A percentile compares a stretch with the other conserved stretches of the same genome.
Conservation (phyloP, 1,140 invertebrate genomes). For the Zaprionus vittiger region DNA sequence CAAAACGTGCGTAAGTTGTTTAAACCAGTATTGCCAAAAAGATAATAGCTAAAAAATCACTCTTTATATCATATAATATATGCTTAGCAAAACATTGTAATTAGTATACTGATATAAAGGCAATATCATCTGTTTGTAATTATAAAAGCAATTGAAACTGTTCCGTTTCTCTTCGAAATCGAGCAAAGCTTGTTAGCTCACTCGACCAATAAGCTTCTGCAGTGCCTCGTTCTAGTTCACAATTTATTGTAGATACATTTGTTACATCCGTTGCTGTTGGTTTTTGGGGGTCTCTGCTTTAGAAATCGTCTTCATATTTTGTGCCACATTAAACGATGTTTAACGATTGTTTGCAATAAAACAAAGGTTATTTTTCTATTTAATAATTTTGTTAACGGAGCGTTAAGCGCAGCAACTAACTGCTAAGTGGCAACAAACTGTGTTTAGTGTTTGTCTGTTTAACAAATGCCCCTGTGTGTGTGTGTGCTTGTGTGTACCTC, state of each 20-base stretch:
- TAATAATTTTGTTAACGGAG: conserved; percentile 65
- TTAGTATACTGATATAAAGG: no score
- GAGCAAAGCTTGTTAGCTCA: background rate
- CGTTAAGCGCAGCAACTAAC: conserved; percentile 56
- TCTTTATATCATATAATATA: no score
- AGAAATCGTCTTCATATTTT: conserved; percentile 42
- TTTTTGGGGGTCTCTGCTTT: conserved; percentile 43
- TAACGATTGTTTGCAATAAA: conserved; percentile 64
- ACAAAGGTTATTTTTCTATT: conserved; percentile 34
- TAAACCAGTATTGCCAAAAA: no score
- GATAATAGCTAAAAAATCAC: no score
- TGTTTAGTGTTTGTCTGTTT: conserved; percentile 37
- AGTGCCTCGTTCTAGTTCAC: conserved; percentile 36
- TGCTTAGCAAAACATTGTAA: no score
- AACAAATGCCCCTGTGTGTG: conserved; percentile 39
- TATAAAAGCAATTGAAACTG: no score
- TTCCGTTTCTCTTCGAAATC: no score
- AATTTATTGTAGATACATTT: conserved; percentile 34
- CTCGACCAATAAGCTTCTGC: background rate
- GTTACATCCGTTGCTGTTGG: conserved; percentile 54
- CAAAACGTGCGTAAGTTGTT: no score
- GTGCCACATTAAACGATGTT: conserved; percentile 67
- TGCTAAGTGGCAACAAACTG: conserved; percentile 75
- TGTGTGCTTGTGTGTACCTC: background rate
- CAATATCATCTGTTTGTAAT: no score